Evolutionary conservation across 1,140 invertebrate genomes (phyloP).

Genomic region (Akabosia matsudoensis): DNA sequence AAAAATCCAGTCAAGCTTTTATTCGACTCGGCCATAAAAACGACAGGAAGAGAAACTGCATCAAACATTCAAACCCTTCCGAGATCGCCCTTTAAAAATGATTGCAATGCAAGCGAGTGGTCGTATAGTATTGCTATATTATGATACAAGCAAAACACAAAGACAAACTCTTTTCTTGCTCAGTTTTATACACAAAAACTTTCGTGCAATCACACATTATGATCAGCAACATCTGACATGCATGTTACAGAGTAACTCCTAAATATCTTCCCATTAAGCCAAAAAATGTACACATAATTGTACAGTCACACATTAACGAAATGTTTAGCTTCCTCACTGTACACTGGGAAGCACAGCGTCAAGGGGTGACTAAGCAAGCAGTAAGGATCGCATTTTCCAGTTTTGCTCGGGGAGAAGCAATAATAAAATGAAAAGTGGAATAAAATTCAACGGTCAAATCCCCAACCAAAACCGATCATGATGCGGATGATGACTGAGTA

Average conservation of each 20-base stretch:
- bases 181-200: too few relatives aligned
- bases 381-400: not conserved
- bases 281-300: too few relatives aligned
- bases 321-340: too few relatives aligned
- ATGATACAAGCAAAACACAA: not conserved
- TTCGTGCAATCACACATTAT: not conserved
- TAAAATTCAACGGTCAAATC: conserved; percentile 14
- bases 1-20: not conserved
- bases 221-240: not conserved
- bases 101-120: not conserved
- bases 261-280: too few relatives aligned
- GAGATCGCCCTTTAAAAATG: not conserved
- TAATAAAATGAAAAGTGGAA: conserved; percentile 11
- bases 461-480: not conserved
- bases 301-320: too few relatives aligned
- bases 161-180: too few relatives aligned
- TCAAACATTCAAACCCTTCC: conserved; percentile 8
- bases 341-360: not conserved
- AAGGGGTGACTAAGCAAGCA: not conserved
- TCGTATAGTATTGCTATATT: not conserved
- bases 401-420: not conserved
- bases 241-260: too few relatives aligned
- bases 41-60: not conserved
- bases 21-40: not conserved
- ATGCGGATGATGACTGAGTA: not conserved